phyloP scores from a whole-genome alignment of 2,888 invertebrate genomes.

The Polydrusus tereticollis region DNA sequence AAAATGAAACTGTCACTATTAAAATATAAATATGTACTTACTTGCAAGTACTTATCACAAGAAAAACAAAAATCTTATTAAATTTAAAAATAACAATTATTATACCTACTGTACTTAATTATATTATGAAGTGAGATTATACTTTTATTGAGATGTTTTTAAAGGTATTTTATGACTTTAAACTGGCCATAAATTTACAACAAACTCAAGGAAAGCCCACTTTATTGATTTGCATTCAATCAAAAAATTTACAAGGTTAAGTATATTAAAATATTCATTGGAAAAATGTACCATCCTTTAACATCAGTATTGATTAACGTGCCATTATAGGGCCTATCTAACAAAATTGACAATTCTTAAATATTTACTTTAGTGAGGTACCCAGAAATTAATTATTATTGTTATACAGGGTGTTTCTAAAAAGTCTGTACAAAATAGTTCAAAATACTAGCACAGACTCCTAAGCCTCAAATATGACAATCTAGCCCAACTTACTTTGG shows the following conservation, averaged over 20 bases:
- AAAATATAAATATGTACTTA: too few species aligned
- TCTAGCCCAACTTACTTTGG: too few species aligned
- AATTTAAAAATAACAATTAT: neutral
- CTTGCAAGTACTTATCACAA: too few species aligned
- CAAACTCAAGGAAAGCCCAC: neutral
- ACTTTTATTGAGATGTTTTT: neutral
- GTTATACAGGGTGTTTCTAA: too few species aligned
- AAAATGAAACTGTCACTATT: too few species aligned
- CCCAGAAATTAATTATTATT: too few species aligned
- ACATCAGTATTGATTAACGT: slow-evolving; percentile 3
- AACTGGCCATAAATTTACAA: neutral
- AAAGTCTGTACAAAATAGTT: too few species aligned
- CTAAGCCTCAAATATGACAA: too few species aligned
- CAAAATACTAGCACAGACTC: too few species aligned
- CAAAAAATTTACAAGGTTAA: slow-evolving; percentile 14
- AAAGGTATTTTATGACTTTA: neutral
- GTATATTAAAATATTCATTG: slow-evolving; percentile 5
- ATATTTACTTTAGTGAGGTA: neutral
- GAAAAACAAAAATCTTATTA: neutral
- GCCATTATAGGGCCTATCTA: neutral
- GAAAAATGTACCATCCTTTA: neutral
- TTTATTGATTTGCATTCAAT: slow-evolving; percentile 13
- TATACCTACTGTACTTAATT: neutral
- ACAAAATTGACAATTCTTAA: too few species aligned
- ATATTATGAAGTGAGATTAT: neutral